Conservation (phyloP, 2,113 vertebrate genomes). For the Chauna torquata region DNA sequence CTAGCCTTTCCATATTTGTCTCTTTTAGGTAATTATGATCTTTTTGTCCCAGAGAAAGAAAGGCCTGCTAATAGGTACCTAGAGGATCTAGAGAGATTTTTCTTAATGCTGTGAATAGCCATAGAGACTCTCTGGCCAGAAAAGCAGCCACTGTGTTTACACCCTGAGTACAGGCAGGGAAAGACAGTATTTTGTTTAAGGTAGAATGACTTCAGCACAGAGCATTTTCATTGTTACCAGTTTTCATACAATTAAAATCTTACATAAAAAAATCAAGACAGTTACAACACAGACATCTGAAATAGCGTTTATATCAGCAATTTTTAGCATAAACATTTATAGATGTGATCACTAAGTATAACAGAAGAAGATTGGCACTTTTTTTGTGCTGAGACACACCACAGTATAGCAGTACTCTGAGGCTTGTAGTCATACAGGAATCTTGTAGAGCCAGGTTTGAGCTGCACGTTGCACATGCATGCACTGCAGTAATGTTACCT, state of each 20-base stretch:
- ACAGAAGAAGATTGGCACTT: background rate
- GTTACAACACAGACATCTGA: background rate
- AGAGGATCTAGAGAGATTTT: background rate
- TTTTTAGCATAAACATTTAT: background rate
- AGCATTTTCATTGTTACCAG: background rate
- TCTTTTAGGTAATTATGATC: background rate
- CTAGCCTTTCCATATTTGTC: background rate
- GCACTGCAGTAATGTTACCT: background rate
- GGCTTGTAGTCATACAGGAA: background rate
- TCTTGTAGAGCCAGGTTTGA: background rate
- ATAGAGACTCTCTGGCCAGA: background rate
- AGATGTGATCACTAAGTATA: background rate
- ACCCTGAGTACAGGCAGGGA: background rate
- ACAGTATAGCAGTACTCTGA: background rate
- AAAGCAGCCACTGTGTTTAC: constrained; percentile 17
- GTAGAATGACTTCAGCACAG: background rate
- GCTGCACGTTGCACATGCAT: background rate
- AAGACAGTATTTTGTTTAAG: constrained; percentile 43
- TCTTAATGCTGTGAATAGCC: background rate
- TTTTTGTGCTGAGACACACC: background rate
- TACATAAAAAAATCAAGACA: background rate
- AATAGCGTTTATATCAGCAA: background rate
- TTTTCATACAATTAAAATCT: background rate
- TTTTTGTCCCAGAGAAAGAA: background rate
- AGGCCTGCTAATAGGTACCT: background rate